These are phyloP conservation scores for Fistularia commersonii DNA, from an alignment of 2,797 vertebrate genomes.

Conservation along the genomic window DNA sequence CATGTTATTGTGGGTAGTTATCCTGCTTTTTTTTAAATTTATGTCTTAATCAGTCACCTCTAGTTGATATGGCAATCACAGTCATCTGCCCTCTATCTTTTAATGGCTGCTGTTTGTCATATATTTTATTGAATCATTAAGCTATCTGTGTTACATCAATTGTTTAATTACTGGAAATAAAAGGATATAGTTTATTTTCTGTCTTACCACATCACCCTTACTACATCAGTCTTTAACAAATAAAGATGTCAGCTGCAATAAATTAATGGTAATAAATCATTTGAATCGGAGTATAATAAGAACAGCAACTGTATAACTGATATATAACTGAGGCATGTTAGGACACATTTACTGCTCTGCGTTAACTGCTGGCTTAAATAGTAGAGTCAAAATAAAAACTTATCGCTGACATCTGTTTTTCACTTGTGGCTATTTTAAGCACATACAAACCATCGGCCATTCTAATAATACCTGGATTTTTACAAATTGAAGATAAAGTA, in stretches of 20 bases:
- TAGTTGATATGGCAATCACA: neutral
- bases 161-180: neutral
- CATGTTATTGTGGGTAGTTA: too few relatives aligned
- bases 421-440: too few relatives aligned
- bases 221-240: too few relatives aligned
- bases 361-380: neutral
- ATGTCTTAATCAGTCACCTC: too few relatives aligned
- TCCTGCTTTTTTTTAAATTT: too few relatives aligned
- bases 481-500: too few relatives aligned
- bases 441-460: too few relatives aligned
- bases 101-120: neutral
- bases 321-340: too few relatives aligned
- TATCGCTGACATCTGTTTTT: too few relatives aligned
- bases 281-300: neutral
- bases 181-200: neutral
- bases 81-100: neutral
- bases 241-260: neutral
- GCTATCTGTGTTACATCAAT: neutral
- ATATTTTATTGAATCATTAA: neutral
- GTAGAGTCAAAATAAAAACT: too few relatives aligned
- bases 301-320: neutral
- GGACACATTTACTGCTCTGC: neutral
- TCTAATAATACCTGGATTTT: too few relatives aligned
- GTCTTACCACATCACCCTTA: neutral
- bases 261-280: neutral